Conservation (phyloP, 2,888 invertebrate genomes). For the Drosophila pegasa region DNA sequence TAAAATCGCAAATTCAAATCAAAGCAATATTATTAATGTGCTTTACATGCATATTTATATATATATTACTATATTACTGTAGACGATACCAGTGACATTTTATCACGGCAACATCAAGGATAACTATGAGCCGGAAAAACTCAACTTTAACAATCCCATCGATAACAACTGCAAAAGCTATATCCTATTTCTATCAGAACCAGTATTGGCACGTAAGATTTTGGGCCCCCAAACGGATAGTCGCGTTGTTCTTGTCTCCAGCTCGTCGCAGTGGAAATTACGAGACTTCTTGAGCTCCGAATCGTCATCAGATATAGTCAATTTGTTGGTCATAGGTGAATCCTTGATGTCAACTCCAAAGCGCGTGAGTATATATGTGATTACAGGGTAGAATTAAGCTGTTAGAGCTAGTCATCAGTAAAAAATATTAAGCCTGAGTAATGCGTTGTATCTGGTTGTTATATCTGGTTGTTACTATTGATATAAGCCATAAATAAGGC, state of each 20-base stretch:
- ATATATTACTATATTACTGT: neutral
- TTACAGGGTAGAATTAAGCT: neutral
- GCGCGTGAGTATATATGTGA: conserved; percentile 83
- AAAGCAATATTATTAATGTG: neutral
- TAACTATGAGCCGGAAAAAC: conserved; percentile 85
- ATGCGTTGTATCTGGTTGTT: no score
- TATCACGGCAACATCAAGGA: conserved; percentile 88
- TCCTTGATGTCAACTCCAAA: conserved; percentile 86
- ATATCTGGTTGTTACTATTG: no score
- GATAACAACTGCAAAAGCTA: conserved; percentile 87
- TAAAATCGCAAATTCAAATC: neutral
- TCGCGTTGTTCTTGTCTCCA: conserved; percentile 89
- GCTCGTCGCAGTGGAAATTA: conserved; percentile 91
- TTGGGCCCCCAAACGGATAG: conserved; percentile 88
- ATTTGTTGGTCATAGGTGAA: conserved; percentile 89
- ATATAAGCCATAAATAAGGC: no score
- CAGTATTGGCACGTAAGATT: conserved; percentile 86
- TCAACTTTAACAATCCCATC: conserved; percentile 75
- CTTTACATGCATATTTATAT: neutral
- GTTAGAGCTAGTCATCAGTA: no score
- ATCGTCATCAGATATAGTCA: conserved; percentile 88
- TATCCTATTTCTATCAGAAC: conserved; percentile 89
- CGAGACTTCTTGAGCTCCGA: conserved; percentile 89
- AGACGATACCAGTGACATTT: conserved; percentile 86
- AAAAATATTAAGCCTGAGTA: no score